Evolutionary conservation across 2,113 vertebrate species (phyloP).

Genomic region (Lontra canadensis): DNA sequence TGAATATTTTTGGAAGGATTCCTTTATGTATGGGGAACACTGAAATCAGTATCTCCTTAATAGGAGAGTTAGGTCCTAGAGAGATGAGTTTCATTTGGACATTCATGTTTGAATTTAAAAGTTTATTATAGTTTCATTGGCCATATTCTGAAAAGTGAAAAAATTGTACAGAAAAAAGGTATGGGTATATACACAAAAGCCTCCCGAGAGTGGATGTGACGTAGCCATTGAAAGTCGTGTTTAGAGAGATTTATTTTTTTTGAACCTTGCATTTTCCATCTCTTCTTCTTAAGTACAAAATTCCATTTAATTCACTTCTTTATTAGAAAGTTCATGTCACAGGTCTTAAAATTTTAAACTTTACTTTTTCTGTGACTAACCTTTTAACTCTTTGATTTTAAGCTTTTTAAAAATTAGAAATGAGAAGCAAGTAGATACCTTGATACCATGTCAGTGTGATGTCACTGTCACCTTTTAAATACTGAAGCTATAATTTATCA

Average conservation of each 20-base stretch:
- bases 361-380: not conserved
- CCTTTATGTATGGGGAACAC: not conserved
- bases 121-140: not conserved
- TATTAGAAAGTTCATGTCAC: not conserved
- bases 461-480: not conserved
- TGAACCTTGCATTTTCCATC: not conserved
- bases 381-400: not conserved
- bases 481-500: not conserved
- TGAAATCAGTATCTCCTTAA: not conserved
- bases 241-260: not conserved
- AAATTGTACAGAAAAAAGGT: not conserved
- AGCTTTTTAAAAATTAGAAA: not conserved
- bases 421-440: not conserved
- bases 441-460: not conserved
- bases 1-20: not conserved
- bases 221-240: not conserved
- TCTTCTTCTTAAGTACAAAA: not conserved
- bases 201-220: not conserved
- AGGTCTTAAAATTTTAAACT: not conserved
- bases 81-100: not conserved
- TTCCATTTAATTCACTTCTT: not conserved
- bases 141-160: not conserved
- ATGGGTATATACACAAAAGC: rapidly evolving
- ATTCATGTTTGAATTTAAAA: not conserved
- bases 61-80: not conserved